Evolutionary conservation across 2,888 invertebrate species (phyloP).

Genomic region (Microplitis manilae): DNA sequence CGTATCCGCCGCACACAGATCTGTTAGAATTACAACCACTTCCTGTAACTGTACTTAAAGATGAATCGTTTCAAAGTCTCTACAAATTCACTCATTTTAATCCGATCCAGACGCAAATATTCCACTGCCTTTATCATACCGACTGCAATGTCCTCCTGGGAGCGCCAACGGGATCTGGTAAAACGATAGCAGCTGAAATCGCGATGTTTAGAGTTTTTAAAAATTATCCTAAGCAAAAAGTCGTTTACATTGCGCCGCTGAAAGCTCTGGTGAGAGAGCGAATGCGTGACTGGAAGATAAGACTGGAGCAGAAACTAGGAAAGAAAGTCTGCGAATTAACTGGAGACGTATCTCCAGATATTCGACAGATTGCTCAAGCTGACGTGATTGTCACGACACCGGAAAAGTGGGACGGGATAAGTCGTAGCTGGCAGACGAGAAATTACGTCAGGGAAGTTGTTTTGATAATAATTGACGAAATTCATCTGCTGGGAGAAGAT

Average conservation of each 20-base stretch:
- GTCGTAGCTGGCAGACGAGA: slow-evolving; percentile 97
- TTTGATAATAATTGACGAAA: slow-evolving; percentile 97
- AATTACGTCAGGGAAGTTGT: slow-evolving; percentile 94
- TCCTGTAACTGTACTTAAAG: slow-evolving; percentile 86
- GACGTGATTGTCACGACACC: slow-evolving; percentile 98
- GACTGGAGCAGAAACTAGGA: slow-evolving; percentile 81
- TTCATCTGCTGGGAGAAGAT: slow-evolving; percentile 94
- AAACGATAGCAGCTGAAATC: slow-evolving; percentile 98
- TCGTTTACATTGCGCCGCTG: slow-evolving; percentile 98
- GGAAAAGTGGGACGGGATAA: slow-evolving; percentile 99
- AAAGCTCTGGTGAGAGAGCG: slow-evolving; percentile 98
- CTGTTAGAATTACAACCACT: slow-evolving; percentile 92
- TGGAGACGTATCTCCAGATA: slow-evolving; percentile 92
- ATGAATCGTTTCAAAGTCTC: slow-evolving; percentile 83
- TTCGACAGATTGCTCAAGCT: slow-evolving; percentile 85
- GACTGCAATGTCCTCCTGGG: slow-evolving; percentile 94
- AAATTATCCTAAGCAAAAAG: slow-evolving; percentile 84
- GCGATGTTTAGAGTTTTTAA: slow-evolving; percentile 95
- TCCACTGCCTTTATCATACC: slow-evolving; percentile 95
- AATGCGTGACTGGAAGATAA: slow-evolving; percentile 93
- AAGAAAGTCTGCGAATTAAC: slow-evolving; percentile 96
- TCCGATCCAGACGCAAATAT: slow-evolving; percentile 98
- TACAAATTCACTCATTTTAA: slow-evolving; percentile 97
- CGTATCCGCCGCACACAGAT: slow-evolving; percentile 95
- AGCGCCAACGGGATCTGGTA: slow-evolving; percentile 97